Base-by-base conservation (phyloP, 2,888 invertebrate genomes). In the Spilosoma lubricipeda region DNA sequence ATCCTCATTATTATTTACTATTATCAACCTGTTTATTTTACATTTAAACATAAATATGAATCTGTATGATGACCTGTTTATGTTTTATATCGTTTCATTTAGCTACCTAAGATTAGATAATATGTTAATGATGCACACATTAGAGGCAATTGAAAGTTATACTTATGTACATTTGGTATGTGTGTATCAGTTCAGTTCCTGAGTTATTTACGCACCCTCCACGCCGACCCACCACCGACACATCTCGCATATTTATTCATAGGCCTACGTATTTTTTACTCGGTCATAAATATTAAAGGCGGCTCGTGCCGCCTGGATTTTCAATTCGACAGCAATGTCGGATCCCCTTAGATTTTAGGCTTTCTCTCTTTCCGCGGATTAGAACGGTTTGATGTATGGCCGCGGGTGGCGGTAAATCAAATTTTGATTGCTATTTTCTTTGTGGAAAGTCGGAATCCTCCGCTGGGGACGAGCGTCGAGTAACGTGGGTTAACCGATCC, bases 391-490 rank as follows among this genome's bases (percentile, higher is more conserved):
- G 94, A 93, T 94, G 93, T 94, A 94, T 90, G 91, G 94, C 94
- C 93, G 92, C 92, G 93, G 94, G 95, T 92, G 93, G 94, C 95
- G 92, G 95, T 95, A 95, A 95, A 95, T 95, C 95, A 95, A 95
- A 95, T 95, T 95, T 95, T 94, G 95, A 95, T 95, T 95, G 95
- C 91, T 93, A 94, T 95, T 95, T 95, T 95, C 95, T 95, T 94
- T 95, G 94, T 94, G 90, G 93, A 94, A 94, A 94, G 91, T 93
- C 92, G 93, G 92, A 90, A 89, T 91, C 89, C 88, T 93, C 93
- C 92, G 87, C 79, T 87, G 92, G 93, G 94, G 88, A 90, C 89
- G 90, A 86, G 89, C 89, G 89, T 87, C 90, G 87, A 88, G 92
- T 92, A 92, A 92, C 93, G 92, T 88, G 93, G 94, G 94, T 92